phyloP scores from a whole-genome alignment of 2,888 invertebrate genomes.

The Dynastes tityus region DNA sequence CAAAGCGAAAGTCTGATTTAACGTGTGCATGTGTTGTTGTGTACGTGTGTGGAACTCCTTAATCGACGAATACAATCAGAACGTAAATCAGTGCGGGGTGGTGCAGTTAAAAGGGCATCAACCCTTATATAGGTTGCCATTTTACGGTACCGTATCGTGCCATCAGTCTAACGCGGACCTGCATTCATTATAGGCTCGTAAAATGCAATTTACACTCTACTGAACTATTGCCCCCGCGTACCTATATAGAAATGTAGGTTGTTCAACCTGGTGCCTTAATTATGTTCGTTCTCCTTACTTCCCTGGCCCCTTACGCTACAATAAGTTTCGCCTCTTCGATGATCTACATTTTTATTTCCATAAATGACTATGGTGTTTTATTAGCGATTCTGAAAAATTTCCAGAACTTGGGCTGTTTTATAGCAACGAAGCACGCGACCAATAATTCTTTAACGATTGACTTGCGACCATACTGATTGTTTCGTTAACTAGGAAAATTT shows the following conservation, averaged over 20 bases:
- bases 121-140: slow-evolving; percentile 54
- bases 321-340: slow-evolving; percentile 9
- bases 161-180: slow-evolving; percentile 48
- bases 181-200: slow-evolving; percentile 51
- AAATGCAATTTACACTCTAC: slow-evolving; percentile 48
- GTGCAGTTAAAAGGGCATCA: slow-evolving; percentile 54
- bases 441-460: slow-evolving; percentile 2
- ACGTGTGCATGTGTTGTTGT: background rate
- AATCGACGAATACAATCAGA: slow-evolving; percentile 38
- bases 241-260: slow-evolving; percentile 35
- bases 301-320: background rate
- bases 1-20: slow-evolving; percentile 7
- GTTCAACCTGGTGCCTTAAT: slow-evolving; percentile 39
- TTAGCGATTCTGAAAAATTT: slow-evolving; percentile 24
- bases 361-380: slow-evolving; percentile 14
- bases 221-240: slow-evolving; percentile 42
- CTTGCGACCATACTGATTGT: background rate
- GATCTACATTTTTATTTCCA: slow-evolving; percentile 26
- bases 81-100: slow-evolving; percentile 47
- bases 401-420: slow-evolving; percentile 12
- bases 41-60: slow-evolving; percentile 16
- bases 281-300: background rate
- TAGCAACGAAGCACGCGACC: background rate
- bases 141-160: slow-evolving; percentile 55
- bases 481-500: background rate